Base-by-base conservation (phyloP, 1,140 invertebrate species). In the Bacillus rossius region DNA sequence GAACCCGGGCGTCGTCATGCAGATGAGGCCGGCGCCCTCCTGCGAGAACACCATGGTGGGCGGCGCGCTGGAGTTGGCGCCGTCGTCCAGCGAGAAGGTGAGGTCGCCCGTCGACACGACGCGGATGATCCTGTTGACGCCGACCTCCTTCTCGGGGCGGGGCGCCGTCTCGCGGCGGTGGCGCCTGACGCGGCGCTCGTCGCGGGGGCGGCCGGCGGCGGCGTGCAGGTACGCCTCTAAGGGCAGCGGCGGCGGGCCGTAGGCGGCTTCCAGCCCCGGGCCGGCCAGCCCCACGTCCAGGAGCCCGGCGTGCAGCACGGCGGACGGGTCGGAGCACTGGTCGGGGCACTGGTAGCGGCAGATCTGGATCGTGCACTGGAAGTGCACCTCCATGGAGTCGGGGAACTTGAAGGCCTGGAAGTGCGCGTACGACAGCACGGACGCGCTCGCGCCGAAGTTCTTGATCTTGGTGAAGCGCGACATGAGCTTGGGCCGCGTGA, bases 401-500 rank as follows among this genome's bases (percentile, higher is more conserved):
- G 94, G 94, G 77, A 96, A 96, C 70, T 96, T 96, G 76, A 96
- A 96, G 0, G 93, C 93, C 77, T 92, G 90, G 82, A 96, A 95
- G 70, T 95, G 91, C 0, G 93, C 92, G 65, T 94, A 96, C 0
- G 91, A 94, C 2, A 95, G 75, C 1, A 95, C 92, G 1, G 91
- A 93, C 4, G 94, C 94, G 54, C 89, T 91, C 0, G 91, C 88
- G 8, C 93, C 94, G 57, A 96, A 96, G 70, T 96, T 96, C 73
- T 96, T 96, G 59, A 96, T 95, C 68, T 96, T 96, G 0, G 92
- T 94, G 69, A 96, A 96, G 56, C 88, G 80, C 0, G 92, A 95
- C 90, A 96, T 96, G 1, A 96, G 76, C 71, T 96, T 96, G 0
- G 92, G 92, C 57, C 93, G 74, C 0, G 91, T 92, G 8, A 96